These are phyloP conservation scores for Phasianus colchicus DNA, from an alignment of 2,113 vertebrate species.

Conservation along the genomic window DNA sequence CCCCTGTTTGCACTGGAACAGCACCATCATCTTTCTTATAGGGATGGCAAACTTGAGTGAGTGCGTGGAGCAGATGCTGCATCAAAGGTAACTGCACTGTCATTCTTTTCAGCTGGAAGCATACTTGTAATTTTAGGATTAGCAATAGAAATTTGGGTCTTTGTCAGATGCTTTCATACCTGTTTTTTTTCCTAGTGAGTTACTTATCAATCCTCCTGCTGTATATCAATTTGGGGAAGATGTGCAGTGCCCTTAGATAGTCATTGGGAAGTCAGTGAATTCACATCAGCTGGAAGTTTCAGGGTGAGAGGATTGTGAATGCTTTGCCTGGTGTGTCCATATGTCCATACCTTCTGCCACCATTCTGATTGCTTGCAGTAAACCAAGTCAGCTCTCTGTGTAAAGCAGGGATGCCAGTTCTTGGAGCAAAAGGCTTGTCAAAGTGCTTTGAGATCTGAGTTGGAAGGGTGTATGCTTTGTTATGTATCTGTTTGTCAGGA, in stretches of 20 bases:
- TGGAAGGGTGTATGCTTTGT: accelerated
- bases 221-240: background rate
- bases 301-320: background rate
- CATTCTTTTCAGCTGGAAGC: background rate
- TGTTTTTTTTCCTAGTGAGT: background rate
- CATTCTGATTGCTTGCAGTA: background rate
- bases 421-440: background rate
- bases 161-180: background rate
- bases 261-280: background rate
- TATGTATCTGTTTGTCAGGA: background rate
- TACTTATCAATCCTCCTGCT: background rate
- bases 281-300: background rate
- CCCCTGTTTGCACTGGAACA: background rate
- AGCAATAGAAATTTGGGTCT: background rate
- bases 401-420: background rate
- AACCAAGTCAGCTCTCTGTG: background rate
- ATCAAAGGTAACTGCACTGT: background rate
- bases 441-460: background rate
- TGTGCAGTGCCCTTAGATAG: background rate
- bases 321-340: background rate
- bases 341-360: background rate
- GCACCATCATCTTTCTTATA: background rate
- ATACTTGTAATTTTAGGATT: slow-evolving; percentile 18
- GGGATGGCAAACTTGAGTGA: background rate
- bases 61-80: background rate